Conservation (phyloP, 2,888 invertebrate genomes). For the Pristionchus maxplancki region DNA sequence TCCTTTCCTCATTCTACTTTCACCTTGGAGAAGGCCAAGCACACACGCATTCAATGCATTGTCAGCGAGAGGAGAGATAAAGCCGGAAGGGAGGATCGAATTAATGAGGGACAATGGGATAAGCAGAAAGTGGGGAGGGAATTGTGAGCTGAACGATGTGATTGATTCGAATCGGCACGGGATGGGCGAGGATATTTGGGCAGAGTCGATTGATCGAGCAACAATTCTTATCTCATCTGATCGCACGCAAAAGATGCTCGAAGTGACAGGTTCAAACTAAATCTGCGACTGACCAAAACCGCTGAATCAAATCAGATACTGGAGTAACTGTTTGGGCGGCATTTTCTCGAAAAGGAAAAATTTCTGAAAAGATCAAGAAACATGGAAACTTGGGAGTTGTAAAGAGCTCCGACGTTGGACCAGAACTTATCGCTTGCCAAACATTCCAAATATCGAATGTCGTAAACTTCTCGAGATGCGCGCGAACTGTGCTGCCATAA, state of each 20-base stretch:
- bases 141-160: not conserved
- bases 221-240: too few relatives aligned
- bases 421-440: not conserved
- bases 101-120: not conserved
- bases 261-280: too few relatives aligned
- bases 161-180: not conserved
- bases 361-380: too few relatives aligned
- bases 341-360: too few relatives aligned
- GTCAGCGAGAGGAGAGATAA: not conserved
- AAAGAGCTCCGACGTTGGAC: not conserved
- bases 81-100: not conserved
- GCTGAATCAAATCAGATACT: too few relatives aligned
- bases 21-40: slow-evolving; percentile 13
- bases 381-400: too few relatives aligned
- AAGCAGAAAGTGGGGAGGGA: too few relatives aligned
- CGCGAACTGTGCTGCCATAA: not conserved
- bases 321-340: too few relatives aligned
- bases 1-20: not conserved
- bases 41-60: not conserved
- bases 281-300: too few relatives aligned
- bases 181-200: not conserved
- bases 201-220: too few relatives aligned
- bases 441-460: not conserved
- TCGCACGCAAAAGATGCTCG: too few relatives aligned
- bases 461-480: not conserved